phyloP scores from a whole-genome alignment of 2,888 invertebrate species.

The Melinopterus prodromus region DNA sequence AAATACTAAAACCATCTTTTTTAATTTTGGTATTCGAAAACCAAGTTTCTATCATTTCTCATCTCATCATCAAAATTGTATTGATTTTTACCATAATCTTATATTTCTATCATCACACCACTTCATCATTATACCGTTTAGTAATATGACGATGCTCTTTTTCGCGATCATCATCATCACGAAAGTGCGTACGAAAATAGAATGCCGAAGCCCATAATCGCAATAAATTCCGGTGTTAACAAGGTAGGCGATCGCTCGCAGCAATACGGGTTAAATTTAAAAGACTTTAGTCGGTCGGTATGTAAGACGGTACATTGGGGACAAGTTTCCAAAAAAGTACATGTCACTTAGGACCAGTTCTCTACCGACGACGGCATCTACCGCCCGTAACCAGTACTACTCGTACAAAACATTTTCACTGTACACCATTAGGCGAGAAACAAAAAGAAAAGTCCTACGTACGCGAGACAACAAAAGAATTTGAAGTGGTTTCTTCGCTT shows the following conservation, averaged over 20 bases:
- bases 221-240: neutral
- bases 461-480: neutral
- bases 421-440: neutral
- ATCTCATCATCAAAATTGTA: too few species aligned
- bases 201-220: neutral
- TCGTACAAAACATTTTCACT: conserved; percentile 4
- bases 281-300: conserved; percentile 15
- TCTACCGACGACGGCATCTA: conserved; percentile 4
- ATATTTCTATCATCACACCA: too few species aligned
- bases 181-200: neutral
- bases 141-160: neutral
- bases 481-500: neutral
- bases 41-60: too few species aligned
- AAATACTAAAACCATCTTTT: too few species aligned
- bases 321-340: conserved; percentile 43
- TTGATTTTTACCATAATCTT: too few species aligned
- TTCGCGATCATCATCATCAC: neutral
- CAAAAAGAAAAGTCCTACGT: neutral
- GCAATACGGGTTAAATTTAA: conserved; percentile 15
- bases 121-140: too few species aligned
- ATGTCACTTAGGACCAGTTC: conserved; percentile 42
- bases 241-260: neutral
- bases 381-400: neutral
- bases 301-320: conserved; percentile 22
- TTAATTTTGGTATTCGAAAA: too few species aligned